Percentiles rank a stretch among this genome's conserved stretches.
These are phyloP conservation scores for Arvicanthis niloticus DNA, from an alignment of 2,113 vertebrate genomes.

Conservation along the genomic window DNA sequence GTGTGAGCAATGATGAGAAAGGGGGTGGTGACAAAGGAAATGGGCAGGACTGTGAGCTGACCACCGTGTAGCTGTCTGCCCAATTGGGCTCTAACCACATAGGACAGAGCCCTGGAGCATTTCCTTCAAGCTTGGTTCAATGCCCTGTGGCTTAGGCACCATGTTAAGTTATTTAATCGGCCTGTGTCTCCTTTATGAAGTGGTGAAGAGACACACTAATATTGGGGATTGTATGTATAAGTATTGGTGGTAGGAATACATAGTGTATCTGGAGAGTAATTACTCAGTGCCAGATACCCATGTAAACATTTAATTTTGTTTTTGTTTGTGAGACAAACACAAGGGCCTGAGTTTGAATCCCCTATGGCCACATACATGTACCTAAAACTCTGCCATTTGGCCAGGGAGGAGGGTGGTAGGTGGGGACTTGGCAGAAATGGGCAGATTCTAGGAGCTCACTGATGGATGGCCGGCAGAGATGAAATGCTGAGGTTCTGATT, in stretches of 20 bases:
- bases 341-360: background rate
- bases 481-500: background rate
- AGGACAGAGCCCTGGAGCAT: background rate
- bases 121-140: background rate
- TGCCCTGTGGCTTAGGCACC: background rate
- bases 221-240: background rate
- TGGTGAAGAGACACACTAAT: background rate
- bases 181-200: conserved; percentile 24
- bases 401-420: background rate
- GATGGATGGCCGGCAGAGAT: too few species aligned
- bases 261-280: conserved; percentile 23
- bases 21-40: background rate
- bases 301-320: conserved; percentile 20
- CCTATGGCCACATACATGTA: background rate
- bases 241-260: background rate
- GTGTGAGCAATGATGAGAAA: conserved; percentile 61
- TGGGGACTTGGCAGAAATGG: background rate
- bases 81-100: background rate
- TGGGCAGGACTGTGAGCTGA: background rate
- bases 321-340: background rate
- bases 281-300: background rate
- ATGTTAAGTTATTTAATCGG: background rate
- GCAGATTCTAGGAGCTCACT: background rate
- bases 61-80: background rate
- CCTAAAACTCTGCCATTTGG: background rate